A percentile compares a stretch with the other conserved stretches of the same genome.
These are phyloP conservation scores for Clarias pachynema DNA, from an alignment of 2,797 vertebrate genomes.

Conservation along the genomic window DNA sequence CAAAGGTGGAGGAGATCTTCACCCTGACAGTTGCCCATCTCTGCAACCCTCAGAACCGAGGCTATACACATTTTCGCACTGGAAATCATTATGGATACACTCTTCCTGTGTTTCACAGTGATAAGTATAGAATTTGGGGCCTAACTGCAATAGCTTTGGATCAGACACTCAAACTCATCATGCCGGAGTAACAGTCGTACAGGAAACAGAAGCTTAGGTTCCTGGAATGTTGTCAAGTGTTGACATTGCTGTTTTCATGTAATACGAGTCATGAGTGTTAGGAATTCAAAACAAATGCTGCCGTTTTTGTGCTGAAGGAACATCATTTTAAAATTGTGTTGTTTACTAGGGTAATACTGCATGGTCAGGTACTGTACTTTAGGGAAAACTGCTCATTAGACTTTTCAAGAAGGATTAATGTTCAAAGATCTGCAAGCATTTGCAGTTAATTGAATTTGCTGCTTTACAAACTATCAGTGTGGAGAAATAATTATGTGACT, in stretches of 20 bases:
- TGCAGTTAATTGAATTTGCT: not conserved
- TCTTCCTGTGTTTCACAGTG: conserved; percentile 83
- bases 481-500: not conserved
- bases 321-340: not conserved
- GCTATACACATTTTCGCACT: conserved; percentile 86
- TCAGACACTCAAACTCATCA: conserved; percentile 77
- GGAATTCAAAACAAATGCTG: not conserved
- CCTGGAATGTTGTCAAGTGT: not conserved
- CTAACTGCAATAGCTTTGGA: conserved; percentile 84
- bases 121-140: conserved; percentile 88
- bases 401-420: not conserved
- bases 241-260: not conserved
- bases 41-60: conserved; percentile 78
- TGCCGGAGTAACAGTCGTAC: conserved; percentile 54
- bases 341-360: not conserved
- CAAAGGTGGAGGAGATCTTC: conserved; percentile 88
- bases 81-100: conserved; percentile 80
- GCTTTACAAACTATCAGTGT: not conserved
- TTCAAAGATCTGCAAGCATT: not conserved
- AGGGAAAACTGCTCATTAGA: not conserved
- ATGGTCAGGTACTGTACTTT: not conserved
- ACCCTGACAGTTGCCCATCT: conserved; percentile 82
- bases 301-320: not conserved
- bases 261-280: not conserved
- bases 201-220: not conserved